Evolutionary conservation across 2,888 invertebrate genomes (phyloP).

Genomic region (Daptonema setosum): DNA sequence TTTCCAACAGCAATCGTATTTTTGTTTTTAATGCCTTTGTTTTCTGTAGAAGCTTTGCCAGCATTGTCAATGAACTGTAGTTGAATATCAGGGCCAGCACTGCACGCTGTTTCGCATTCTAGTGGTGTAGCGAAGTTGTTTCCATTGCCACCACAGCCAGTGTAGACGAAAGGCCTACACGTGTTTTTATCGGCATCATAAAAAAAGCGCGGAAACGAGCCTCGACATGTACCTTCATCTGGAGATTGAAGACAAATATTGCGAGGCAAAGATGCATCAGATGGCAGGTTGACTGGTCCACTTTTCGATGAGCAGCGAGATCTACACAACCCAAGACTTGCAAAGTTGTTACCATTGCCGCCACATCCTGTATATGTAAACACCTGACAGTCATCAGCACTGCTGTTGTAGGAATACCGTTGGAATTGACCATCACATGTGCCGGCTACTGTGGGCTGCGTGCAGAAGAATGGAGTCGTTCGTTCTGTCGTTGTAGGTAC

Average conservation of each 20-base stretch:
- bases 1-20: slow-evolving; percentile 11
- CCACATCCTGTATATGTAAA: not conserved
- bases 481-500: not conserved
- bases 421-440: not conserved
- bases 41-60: too few relatives aligned
- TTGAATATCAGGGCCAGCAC: too few relatives aligned
- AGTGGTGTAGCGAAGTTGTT: not conserved
- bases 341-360: not conserved
- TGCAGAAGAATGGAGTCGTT: not conserved
- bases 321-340: not conserved
- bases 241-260: slow-evolving; percentile 5
- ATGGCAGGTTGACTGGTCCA: not conserved
- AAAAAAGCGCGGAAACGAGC: not conserved
- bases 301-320: not conserved
- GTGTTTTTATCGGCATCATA: not conserved
- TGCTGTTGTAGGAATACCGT: not conserved
- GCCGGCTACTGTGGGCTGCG: not conserved
- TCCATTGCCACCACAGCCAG: slow-evolving; percentile 4
- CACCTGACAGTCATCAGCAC: not conserved
- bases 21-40: too few relatives aligned
- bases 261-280: not conserved
- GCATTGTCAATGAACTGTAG: too few relatives aligned
- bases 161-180: slow-evolving; percentile 3
- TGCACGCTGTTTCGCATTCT: not conserved
- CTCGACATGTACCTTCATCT: not conserved